A percentile compares a stretch with the other conserved stretches of the same genome.
These are phyloP conservation scores for Ptychoptera albimana DNA, from an alignment of 2,888 invertebrate genomes.

Conservation along the genomic window DNA sequence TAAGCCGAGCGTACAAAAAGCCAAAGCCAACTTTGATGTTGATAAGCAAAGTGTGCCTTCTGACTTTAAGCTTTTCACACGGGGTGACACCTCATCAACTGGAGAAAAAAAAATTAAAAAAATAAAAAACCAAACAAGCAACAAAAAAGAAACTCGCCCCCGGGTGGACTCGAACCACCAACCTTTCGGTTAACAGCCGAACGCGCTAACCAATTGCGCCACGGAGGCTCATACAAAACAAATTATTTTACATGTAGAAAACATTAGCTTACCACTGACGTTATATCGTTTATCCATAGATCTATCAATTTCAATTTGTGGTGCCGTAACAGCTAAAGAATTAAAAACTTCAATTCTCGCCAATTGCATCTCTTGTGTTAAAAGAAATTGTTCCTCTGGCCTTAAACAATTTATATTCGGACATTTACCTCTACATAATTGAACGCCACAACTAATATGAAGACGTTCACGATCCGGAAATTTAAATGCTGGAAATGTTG, in stretches of 20 bases:
- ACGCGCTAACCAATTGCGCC: constrained; percentile 5
- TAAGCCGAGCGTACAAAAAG: constrained; percentile 54
- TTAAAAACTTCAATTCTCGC: constrained; percentile 55
- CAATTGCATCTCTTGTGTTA: constrained; percentile 25
- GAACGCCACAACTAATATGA: constrained; percentile 60
- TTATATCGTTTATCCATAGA: not conserved
- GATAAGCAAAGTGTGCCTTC: constrained; percentile 48
- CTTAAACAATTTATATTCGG: constrained; percentile 34
- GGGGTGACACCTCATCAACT: constrained; percentile 25
- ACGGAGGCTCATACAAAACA: not conserved
- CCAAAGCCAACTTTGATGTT: constrained; percentile 58
- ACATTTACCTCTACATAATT: constrained; percentile 58
- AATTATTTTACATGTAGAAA: not conserved
- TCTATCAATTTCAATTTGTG: constrained; percentile 53
- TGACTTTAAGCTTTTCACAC: constrained; percentile 19
- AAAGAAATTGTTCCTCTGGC: constrained; percentile 19
- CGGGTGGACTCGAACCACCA: constrained; percentile 5
- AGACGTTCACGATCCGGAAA: constrained; percentile 65
- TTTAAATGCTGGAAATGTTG: constrained; percentile 66
- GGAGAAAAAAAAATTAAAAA: constrained; percentile 8
- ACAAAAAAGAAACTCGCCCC: constrained; percentile 1
- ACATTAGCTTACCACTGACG: constrained; percentile 20
- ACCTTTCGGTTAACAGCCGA: constrained; percentile 5
- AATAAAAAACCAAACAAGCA: not conserved
- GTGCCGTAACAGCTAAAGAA: constrained; percentile 63